phyloP scores from a whole-genome alignment of 2,888 invertebrate species.

The Dryococelus australis region DNA sequence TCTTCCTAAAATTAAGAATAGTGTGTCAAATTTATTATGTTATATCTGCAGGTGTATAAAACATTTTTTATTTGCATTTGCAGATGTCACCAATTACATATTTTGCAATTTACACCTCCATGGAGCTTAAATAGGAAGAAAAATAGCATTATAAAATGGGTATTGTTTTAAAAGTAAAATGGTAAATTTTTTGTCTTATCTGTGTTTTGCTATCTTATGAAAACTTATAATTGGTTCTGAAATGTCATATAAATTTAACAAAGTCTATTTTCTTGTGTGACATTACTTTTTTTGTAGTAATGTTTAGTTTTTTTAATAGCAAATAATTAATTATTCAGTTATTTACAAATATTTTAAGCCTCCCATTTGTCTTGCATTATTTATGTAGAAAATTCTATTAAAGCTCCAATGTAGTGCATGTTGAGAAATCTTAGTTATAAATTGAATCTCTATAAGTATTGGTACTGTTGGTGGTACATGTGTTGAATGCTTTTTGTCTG shows the following conservation, averaged over 20 bases:
- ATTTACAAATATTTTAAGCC: not conserved
- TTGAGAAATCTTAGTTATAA: not conserved
- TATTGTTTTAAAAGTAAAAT: too few species aligned
- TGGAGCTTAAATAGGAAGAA: not conserved
- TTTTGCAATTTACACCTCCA: too few species aligned
- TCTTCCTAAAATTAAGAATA: not conserved
- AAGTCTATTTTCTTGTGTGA: not conserved
- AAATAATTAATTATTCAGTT: not conserved
- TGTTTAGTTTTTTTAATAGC: not conserved
- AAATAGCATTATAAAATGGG: too few species aligned
- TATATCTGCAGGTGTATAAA: not conserved
- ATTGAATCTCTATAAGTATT: not conserved
- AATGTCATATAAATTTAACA: not conserved
- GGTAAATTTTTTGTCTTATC: too few species aligned
- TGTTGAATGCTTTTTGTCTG: not conserved
- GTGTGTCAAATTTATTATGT: not conserved
- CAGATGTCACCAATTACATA: not conserved
- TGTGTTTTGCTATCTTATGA: not conserved
- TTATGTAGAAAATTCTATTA: not conserved
- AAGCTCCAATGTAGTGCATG: not conserved
- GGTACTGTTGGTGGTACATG: not conserved
- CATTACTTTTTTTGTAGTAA: not conserved
- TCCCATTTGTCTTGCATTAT: not conserved
- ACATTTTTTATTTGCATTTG: not conserved
- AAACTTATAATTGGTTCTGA: not conserved